Conservation (phyloP, 2,797 vertebrate species). For the Brachyrhaphis roseni region DNA sequence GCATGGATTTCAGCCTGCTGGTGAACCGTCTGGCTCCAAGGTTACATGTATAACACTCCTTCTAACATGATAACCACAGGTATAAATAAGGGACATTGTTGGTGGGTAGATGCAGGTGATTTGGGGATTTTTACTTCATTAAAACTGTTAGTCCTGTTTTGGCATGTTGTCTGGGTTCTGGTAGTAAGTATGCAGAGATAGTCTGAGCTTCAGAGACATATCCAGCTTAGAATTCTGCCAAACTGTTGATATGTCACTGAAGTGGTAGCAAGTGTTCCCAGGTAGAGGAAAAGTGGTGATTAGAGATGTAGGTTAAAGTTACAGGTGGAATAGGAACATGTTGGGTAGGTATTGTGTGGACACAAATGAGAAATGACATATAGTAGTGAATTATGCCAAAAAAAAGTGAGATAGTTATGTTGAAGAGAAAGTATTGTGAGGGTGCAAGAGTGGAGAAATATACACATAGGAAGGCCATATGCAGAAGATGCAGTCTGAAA, state of each 20-base stretch:
- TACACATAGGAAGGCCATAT: not conserved
- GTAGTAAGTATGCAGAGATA: conserved; percentile 59
- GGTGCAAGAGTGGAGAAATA: not conserved
- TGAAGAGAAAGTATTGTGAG: not conserved
- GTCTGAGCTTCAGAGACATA: conserved; percentile 28
- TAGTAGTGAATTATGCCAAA: not conserved
- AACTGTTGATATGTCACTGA: conserved; percentile 13
- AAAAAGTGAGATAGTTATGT: not conserved
- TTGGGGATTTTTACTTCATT: conserved; percentile 7
- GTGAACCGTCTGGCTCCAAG: conserved; percentile 71
- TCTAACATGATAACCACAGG: conserved; percentile 57
- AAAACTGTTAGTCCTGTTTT: conserved; percentile 28
- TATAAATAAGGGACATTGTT: conserved; percentile 14
- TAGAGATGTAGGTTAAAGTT: not conserved
- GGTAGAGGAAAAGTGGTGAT: not conserved
- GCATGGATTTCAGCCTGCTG: conserved; percentile 70
- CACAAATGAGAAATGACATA: not conserved
- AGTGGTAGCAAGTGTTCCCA: no score
- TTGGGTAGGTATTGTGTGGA: not conserved
- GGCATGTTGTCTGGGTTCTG: conserved; percentile 8
- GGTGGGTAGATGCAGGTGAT: conserved; percentile 5
- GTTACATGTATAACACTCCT: conserved; percentile 52
- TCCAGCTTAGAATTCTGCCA: conserved; percentile 26
- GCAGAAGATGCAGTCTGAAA: not conserved
- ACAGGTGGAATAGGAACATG: not conserved